Evolutionary conservation across 2,113 vertebrate species (phyloP).

Genomic region (Chlorocebus sabaeus): DNA sequence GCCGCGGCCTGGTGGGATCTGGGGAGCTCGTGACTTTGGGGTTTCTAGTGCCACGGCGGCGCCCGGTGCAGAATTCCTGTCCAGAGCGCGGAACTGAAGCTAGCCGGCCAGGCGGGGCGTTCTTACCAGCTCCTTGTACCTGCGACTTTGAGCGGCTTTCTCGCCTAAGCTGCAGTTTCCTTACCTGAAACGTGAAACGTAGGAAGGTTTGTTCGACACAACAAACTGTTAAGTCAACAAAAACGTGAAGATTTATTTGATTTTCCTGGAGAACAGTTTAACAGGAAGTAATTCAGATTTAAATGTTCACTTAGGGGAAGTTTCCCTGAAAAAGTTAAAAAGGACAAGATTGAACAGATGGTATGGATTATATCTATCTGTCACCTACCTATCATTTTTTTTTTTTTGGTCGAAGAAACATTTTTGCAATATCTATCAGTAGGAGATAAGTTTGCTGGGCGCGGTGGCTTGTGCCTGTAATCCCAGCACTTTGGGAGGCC

Average conservation of each 20-base stretch:
- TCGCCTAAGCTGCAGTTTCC: too few species aligned
- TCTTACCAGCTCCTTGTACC: not conserved
- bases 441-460: not conserved
- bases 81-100: accelerated
- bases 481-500: too few species aligned
- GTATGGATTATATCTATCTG: too few species aligned
- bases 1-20: accelerated
- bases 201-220: not conserved
- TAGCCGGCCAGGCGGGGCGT: accelerated
- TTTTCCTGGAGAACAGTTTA: not conserved
- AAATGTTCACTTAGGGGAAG: not conserved
- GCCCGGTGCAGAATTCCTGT: accelerated
- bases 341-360: not conserved
- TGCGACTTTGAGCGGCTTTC: too few species aligned
- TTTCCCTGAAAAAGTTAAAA: not conserved
- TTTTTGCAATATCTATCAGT: not conserved
- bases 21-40: accelerated
- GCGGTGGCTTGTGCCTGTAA: too few species aligned
- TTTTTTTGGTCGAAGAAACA: not conserved
- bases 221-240: too few species aligned
- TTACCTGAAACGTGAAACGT: too few species aligned
- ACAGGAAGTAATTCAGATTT: not conserved
- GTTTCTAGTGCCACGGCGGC: accelerated
- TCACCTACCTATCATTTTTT: too few species aligned
- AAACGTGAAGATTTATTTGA: not conserved